phyloP scores from a whole-genome alignment of 1,140 invertebrate species.

The Amyelois transitella region DNA sequence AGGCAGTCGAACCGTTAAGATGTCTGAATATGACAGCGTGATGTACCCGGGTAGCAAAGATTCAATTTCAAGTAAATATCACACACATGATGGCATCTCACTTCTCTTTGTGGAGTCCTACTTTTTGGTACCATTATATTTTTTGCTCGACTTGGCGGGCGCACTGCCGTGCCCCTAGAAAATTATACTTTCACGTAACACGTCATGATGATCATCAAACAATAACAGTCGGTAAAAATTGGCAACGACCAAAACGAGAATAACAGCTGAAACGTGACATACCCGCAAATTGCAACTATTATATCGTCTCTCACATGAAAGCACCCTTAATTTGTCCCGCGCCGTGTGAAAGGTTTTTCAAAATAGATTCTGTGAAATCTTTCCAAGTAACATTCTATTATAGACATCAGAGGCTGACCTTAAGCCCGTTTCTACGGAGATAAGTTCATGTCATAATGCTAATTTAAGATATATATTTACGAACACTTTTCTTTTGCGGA shows the following conservation, averaged over 20 bases:
- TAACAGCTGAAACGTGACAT: constrained; percentile 19
- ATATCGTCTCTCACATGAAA: constrained; percentile 12
- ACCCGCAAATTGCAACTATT: constrained; percentile 26
- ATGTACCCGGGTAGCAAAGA: too few relatives aligned
- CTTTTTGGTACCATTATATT: too few relatives aligned
- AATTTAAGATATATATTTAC: background rate
- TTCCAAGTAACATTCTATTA: background rate
- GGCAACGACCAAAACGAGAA: background rate
- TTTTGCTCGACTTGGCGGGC: too few relatives aligned
- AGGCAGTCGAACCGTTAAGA: too few relatives aligned
- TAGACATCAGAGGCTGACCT: background rate
- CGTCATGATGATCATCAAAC: background rate
- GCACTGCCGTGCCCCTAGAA: too few relatives aligned
- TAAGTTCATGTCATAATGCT: background rate
- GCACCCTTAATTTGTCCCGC: constrained; percentile 22
- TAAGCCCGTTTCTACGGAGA: background rate
- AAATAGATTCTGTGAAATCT: background rate
- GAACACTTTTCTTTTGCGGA: too few relatives aligned
- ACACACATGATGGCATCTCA: too few relatives aligned
- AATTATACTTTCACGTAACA: too few relatives aligned
- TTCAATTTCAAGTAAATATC: too few relatives aligned
- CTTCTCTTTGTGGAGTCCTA: too few relatives aligned
- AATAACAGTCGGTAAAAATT: too few relatives aligned
- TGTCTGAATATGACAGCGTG: too few relatives aligned
- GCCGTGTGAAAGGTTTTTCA: background rate